Conservation (phyloP, 2,113 vertebrate species). For the Cairina moschata region DNA sequence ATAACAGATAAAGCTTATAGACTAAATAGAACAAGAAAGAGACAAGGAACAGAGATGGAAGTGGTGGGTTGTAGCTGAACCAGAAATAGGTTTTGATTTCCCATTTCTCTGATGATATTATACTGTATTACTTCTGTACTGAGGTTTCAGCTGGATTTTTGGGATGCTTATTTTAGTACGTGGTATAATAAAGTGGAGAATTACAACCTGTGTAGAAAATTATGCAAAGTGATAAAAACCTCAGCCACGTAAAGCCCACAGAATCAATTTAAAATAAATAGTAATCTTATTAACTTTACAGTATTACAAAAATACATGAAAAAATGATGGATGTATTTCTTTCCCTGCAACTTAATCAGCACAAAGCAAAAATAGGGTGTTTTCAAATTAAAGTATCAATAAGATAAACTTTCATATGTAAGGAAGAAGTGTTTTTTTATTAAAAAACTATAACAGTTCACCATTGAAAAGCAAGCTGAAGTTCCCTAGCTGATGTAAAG, state of each 20-base stretch:
- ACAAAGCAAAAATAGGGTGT: neutral
- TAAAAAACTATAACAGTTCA: neutral
- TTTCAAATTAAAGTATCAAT: neutral
- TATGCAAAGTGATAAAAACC: neutral
- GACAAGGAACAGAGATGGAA: neutral
- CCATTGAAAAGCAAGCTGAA: neutral
- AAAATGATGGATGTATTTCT: neutral
- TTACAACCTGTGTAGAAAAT: neutral
- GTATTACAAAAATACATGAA: neutral
- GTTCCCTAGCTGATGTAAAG: neutral
- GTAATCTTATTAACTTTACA: neutral
- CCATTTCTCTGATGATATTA: neutral
- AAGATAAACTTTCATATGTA: neutral
- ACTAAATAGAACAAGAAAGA: neutral
- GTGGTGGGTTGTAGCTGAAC: neutral
- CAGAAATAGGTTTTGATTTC: neutral
- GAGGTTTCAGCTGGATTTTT: conserved; percentile 19
- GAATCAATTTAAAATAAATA: conserved; percentile 3
- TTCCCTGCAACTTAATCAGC: neutral
- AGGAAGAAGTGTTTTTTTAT: neutral
- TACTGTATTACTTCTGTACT: neutral
- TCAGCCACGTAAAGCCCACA: neutral
- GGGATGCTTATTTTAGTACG: conserved; percentile 3
- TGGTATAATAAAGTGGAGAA: neutral
- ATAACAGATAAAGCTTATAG: neutral